Evolutionary conservation across 2,797 vertebrate genomes (phyloP), one percentile per base, ranked within the genome.

Genomic region (Acomys russatus): DNA sequence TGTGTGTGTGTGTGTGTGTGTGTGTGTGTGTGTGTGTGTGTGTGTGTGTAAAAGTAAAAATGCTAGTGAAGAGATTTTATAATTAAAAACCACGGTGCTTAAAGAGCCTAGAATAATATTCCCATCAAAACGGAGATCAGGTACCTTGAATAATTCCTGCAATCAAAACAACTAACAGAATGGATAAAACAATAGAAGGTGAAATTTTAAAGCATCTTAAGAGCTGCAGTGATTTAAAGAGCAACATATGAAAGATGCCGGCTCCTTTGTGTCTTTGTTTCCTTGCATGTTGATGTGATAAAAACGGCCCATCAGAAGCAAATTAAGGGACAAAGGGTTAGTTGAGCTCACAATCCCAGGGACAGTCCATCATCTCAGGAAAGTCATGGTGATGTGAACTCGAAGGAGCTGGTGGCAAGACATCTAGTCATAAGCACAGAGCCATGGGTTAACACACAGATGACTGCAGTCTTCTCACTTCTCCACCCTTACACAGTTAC

Each of bases 31-130:
- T 51, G 44, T 71, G 35, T 86, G 11, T 35, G 56, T 23, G 56
- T 7, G 49, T 23, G 10, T 6, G 49, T 9, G 33, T 9, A 12
- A 80, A 78, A 93, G 83, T 63, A 38, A 73, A 96, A 92, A 88
- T 79, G 44, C 38, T 90, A 90, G 88, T 71, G 71, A 12, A 77
- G 88, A 94, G n/a, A 33, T 88, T 96, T 94, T 88, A 18, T 70
- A 77, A 68, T 90, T 61, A 85, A 82, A 92, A 95, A 78, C 28
- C 74, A 51, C 59, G 30, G 9, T 71, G 22, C 28, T 96, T 93
- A 88, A 90, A 66, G 44, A 91, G 22, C 4, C 70, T 64, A 33
- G 14, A 94, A 64, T 38, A 33, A 90, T 28, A 88, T 73, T 95
- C 85, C 76, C 14, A 38, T 88, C 30, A 76, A 66, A 49, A 68